Evolutionary conservation across 92 coral and sea anemone species (phyloP).

Genomic region (Zoanthus sansibaricus): DNA sequence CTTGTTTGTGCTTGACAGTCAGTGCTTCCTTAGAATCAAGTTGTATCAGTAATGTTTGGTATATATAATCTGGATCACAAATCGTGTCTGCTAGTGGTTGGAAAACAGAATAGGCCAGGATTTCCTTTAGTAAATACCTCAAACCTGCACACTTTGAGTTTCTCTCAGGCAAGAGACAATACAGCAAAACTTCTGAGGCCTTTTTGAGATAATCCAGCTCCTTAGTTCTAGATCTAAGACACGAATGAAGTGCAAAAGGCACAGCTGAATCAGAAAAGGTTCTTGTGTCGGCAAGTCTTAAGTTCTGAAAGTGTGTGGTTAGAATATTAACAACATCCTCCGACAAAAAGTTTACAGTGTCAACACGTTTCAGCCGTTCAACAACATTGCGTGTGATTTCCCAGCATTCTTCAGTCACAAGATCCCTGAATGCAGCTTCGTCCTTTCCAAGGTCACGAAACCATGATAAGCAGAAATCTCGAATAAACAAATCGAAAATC

Average conservation of each 20-base stretch:
- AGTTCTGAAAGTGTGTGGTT: conserved; percentile 90
- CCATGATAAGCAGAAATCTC: conserved; percentile 99
- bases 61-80: conserved; percentile 98
- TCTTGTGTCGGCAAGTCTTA: conserved; percentile 89
- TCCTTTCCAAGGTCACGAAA: conserved; percentile 92
- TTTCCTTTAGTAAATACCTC: conserved; percentile 85
- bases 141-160: conserved; percentile 82
- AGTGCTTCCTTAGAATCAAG: conserved; percentile 92
- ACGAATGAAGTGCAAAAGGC: conserved; percentile 89
- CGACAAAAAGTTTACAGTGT: conserved; percentile 93
- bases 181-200: conserved; percentile 85
- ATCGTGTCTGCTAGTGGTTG: conserved; percentile 92
- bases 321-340: conserved; percentile 92
- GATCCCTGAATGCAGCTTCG: conserved; percentile 91
- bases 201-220: conserved; percentile 88
- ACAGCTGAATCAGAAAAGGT: conserved; percentile 79
- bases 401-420: conserved; percentile 95
- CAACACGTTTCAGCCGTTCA: conserved; percentile 77
- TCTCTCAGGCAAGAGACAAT: conserved; percentile 78
- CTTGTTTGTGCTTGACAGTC: conserved; percentile 94
- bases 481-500: conserved; percentile 90
- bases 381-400: conserved; percentile 76
- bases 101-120: conserved; percentile 91
- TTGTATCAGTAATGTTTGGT: conserved; percentile 86
- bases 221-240: conserved; percentile 75